Conservation (phyloP, 2,113 vertebrate genomes). For the Sapajus apella region DNA sequence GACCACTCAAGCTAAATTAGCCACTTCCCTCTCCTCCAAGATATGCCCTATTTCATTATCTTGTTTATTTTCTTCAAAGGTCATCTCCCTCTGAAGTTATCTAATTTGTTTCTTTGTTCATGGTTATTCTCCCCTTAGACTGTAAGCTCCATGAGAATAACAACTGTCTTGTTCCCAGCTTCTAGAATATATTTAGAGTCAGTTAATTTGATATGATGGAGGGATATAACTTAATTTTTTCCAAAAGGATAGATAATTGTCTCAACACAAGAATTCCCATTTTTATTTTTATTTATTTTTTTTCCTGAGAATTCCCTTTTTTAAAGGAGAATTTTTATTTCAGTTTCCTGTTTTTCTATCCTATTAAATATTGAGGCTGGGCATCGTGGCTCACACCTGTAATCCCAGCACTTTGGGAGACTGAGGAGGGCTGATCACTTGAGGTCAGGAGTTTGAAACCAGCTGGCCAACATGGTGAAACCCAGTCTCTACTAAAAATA, state of each 20-base stretch:
- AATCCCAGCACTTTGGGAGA: no score
- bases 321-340: neutral
- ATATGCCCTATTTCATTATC: neutral
- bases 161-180: neutral
- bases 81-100: conserved; percentile 14
- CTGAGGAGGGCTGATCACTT: no score
- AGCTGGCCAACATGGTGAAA: no score
- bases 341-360: neutral
- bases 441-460: no score
- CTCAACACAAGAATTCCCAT: neutral
- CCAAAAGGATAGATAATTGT: neutral
- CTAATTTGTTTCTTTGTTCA: conserved; percentile 5
- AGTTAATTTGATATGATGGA: neutral
- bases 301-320: neutral
- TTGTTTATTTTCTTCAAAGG: conserved; percentile 40
- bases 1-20: neutral
- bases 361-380: neutral
- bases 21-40: neutral
- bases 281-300: neutral
- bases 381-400: no score
- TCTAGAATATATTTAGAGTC: neutral
- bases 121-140: neutral
- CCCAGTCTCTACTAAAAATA: no score
- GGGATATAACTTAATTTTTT: neutral
- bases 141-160: neutral